A percentile compares a stretch with the other conserved stretches of the same genome.
These are phyloP conservation scores for Crax fasciolata DNA, from an alignment of 2,797 vertebrate species.

Conservation along the genomic window DNA sequence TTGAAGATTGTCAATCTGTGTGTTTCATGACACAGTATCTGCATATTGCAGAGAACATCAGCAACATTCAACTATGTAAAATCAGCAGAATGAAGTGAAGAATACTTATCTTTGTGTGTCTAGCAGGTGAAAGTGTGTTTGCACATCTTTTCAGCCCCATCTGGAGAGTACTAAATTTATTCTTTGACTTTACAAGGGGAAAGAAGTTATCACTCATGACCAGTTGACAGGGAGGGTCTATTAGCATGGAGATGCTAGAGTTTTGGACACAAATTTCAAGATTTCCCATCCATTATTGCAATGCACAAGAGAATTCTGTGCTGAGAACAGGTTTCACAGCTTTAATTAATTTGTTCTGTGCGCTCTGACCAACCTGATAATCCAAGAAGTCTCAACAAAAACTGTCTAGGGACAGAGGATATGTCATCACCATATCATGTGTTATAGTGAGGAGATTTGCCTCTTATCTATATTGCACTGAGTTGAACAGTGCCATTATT, in stretches of 20 bases:
- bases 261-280: background rate
- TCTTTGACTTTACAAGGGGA: conserved; percentile 33
- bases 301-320: background rate
- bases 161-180: conserved; percentile 46
- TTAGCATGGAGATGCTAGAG: conserved; percentile 8
- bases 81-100: background rate
- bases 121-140: conserved; percentile 8
- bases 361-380: conserved; percentile 60
- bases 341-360: conserved; percentile 68
- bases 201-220: background rate
- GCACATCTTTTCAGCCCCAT: conserved; percentile 3
- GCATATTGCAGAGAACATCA: background rate
- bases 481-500: background rate
- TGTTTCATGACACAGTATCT: background rate
- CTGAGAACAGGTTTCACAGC: conserved; percentile 20
- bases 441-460: conserved; percentile 46
- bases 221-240: conserved; percentile 37
- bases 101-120: rapidly evolving
- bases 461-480: background rate
- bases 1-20: background rate
- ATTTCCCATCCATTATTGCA: background rate
- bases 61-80: background rate
- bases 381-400: conserved; percentile 61
- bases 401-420: conserved; percentile 39
- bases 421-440: conserved; percentile 44